These are phyloP conservation scores for Myzus persicae DNA, from an alignment of 1,140 invertebrate genomes.

Conservation along the genomic window DNA sequence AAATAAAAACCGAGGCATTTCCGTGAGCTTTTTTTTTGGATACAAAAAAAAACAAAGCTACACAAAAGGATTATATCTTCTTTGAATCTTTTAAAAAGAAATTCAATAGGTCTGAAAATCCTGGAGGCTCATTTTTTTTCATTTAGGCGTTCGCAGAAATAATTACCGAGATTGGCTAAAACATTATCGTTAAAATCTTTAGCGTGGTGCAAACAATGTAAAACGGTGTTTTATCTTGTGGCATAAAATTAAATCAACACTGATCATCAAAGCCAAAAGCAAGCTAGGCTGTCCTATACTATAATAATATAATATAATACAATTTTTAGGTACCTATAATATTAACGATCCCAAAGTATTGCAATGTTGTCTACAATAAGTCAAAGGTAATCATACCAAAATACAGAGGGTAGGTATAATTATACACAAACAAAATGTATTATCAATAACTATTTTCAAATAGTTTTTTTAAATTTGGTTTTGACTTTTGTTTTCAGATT, in stretches of 20 bases:
- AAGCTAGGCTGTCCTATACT: neutral
- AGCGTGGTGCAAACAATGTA: neutral
- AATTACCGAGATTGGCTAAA: neutral
- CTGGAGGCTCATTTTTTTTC: constrained; percentile 19
- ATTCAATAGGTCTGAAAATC: constrained; percentile 12
- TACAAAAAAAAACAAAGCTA: neutral
- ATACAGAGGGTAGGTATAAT: neutral
- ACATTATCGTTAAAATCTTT: neutral
- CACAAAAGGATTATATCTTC: neutral
- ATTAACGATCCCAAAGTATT: too few species aligned
- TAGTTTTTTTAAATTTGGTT: too few species aligned
- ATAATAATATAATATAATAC: neutral
- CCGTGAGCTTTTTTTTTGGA: neutral
- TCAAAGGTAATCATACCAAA: neutral
- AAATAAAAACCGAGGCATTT: neutral
- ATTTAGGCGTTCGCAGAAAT: neutral
- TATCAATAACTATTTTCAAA: neutral
- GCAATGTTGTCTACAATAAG: neutral
- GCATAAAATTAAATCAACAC: neutral
- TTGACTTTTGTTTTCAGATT: too few species aligned
- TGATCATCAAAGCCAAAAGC: neutral
- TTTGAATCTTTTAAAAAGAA: neutral
- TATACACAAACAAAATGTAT: neutral
- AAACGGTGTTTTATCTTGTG: neutral
- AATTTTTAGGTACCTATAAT: too few species aligned